Evolutionary conservation across 2,113 vertebrate species (phyloP), one percentile per base, ranked within the genome.

Genomic region (Paramisgurnus dabryanus): DNA sequence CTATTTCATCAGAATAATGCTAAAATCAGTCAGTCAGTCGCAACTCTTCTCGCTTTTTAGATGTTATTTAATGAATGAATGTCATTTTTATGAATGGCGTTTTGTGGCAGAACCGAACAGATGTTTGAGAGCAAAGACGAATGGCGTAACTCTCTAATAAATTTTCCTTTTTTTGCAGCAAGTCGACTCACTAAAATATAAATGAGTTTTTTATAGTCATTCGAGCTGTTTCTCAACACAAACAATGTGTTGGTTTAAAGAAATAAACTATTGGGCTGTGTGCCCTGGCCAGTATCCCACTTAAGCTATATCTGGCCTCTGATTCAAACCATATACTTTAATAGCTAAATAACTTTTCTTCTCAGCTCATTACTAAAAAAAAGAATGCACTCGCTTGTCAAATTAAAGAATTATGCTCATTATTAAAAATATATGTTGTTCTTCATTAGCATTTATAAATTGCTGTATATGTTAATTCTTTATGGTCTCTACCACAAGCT

Each of bases 61-160:
- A 53, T 53, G 12, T 53, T 15, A 57, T n/a, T n/a, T 4, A 63
- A 34, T 39, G 9, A 39, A 34, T 75, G 55, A 58, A 58, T 4
- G 7, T 58, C 2, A 8, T 58, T 75, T 75, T 64, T 75, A 45
- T 34, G 22, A 75, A 75, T 34, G 57, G 12, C 7, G 9, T 15
- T 10, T 63, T 47, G 43, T 17, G 58, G 13, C 7, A 13, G n/a
- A 75, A 34, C 41, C 40, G 45, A 75, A 64, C 43, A 49, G 58
- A 18, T 63, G 58, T 75, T 73, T 43, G 53, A 58, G n/a, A 74
- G 55, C 18, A 60, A 73, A 73, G 40, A 17, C 60, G 10, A 74
- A 45, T 6, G 6, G 50, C 3, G 2, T 41, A 57, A 41, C 50
- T 71, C 50, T 57, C 10, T 40, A 55, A 57, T 40, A 3, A 4